Conservation (phyloP, 2,797 vertebrate genomes). For the Glyptemys insculpta region DNA sequence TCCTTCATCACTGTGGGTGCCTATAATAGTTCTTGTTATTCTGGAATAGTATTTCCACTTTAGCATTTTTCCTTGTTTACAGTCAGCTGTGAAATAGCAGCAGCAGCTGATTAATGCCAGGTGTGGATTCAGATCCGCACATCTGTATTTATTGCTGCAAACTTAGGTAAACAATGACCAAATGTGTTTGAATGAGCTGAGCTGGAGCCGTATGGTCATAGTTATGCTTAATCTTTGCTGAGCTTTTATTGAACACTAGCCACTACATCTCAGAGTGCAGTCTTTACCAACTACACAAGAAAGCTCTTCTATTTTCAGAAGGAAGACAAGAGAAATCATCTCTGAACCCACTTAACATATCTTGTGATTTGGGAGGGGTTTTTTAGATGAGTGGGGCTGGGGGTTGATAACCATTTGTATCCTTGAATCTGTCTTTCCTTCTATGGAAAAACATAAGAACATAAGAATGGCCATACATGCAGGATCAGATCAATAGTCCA, state of each 20-base stretch:
- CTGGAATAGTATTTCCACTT: conserved; percentile 39
- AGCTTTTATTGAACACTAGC: neutral
- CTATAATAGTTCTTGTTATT: conserved; percentile 49
- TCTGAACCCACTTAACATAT: conserved; percentile 43
- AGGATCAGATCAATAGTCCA: neutral
- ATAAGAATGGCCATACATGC: neutral
- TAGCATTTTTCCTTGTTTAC: conserved; percentile 49
- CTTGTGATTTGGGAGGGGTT: conserved; percentile 17
- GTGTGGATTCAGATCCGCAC: conserved; percentile 61
- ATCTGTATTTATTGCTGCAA: conserved; percentile 75
- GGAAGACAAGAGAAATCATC: conserved; percentile 46
- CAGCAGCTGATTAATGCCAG: conserved; percentile 76
- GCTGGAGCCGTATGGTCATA: conserved; percentile 53
- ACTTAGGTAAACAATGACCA: conserved; percentile 76
- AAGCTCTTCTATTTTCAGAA: conserved; percentile 40
- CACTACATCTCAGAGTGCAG: rapidly evolving
- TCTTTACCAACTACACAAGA: conserved; percentile 13
- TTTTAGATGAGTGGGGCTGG: neutral
- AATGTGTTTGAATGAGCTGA: conserved; percentile 69
- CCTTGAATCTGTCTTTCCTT: neutral
- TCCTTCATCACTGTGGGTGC: neutral
- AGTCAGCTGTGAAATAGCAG: conserved; percentile 75
- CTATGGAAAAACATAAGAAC: neutral
- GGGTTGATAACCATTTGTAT: neutral
- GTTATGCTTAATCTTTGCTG: conserved; percentile 68